Evolutionary conservation across 2,888 invertebrate genomes (phyloP).

Genomic region (Aphidius colemani): DNA sequence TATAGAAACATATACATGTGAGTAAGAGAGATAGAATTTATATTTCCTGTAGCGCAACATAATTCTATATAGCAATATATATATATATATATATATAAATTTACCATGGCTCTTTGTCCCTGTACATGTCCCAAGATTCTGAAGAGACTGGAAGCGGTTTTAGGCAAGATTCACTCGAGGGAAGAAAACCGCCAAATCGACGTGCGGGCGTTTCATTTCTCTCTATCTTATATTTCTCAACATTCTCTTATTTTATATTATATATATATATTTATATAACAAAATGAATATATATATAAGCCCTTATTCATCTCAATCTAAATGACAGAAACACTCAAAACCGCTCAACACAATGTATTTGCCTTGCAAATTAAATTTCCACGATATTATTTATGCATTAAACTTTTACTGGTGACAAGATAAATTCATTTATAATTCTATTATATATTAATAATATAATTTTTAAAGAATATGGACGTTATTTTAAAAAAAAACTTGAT

Average conservation of each 20-base stretch:
- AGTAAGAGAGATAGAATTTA: conserved; percentile 1
- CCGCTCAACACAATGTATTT: too few species aligned
- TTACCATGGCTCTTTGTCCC: conserved; percentile 51
- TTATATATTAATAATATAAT: too few species aligned
- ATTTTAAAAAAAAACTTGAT: too few species aligned
- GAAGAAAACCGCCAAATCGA: conserved; percentile 22
- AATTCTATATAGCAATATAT: conserved; percentile 34
- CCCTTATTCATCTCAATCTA: too few species aligned
- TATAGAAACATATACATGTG: conserved; percentile 2
- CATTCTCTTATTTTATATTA: neutral
- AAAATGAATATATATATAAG: neutral
- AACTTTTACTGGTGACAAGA: too few species aligned
- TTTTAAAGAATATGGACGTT: too few species aligned
- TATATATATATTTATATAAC: too few species aligned
- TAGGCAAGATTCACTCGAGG: conserved; percentile 21
- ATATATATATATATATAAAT: too few species aligned
- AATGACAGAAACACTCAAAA: too few species aligned
- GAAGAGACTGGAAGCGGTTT: conserved; percentile 21
- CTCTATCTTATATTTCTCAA: neutral
- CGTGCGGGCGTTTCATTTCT: conserved; percentile 1
- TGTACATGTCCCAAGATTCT: conserved; percentile 34
- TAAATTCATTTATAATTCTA: too few species aligned
- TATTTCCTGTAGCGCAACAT: conserved; percentile 41
- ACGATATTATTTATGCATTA: too few species aligned
- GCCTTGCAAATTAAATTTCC: too few species aligned